A percentile compares a stretch with the other conserved stretches of the same genome.
phyloP scores from a whole-genome alignment of 2,113 vertebrate genomes.

The Gracilinanus agilis region DNA sequence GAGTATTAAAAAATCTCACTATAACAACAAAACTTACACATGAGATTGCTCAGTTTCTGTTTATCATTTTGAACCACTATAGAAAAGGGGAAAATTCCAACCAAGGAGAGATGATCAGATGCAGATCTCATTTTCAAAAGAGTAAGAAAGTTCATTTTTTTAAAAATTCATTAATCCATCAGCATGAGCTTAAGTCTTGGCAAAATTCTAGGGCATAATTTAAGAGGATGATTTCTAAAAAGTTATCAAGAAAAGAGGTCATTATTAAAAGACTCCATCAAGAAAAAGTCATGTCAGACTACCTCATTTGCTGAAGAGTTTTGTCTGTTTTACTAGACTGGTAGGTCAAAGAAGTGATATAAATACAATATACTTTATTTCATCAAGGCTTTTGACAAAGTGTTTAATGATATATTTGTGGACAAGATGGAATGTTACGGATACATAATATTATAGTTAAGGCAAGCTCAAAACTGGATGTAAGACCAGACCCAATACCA shows the following conservation, averaged over 20 bases:
- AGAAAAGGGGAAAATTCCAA: neutral
- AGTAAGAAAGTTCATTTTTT: neutral
- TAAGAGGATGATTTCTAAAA: neutral
- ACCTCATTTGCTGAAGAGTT: neutral
- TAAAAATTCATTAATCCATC: neutral
- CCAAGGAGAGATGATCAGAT: neutral
- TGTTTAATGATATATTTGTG: neutral
- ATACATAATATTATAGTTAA: neutral
- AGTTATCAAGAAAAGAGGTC: neutral
- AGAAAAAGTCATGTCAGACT: neutral
- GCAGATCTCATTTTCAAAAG: neutral
- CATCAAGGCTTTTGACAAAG: neutral
- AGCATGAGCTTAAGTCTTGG: neutral
- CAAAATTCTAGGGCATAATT: neutral
- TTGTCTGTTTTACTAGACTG: neutral
- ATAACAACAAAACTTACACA: neutral
- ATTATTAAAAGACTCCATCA: neutral
- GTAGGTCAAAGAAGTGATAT: neutral
- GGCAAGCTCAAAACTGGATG: neutral
- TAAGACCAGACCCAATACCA: neutral
- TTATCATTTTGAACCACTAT: neutral
- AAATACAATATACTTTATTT: neutral
- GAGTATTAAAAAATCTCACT: neutral
- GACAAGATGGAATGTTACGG: neutral
- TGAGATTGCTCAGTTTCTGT: neutral